A percentile compares a stretch with the other conserved stretches of the same genome.
These are phyloP conservation scores for Callipepla squamata DNA, from an alignment of 2,113 vertebrate species.

Conservation along the genomic window DNA sequence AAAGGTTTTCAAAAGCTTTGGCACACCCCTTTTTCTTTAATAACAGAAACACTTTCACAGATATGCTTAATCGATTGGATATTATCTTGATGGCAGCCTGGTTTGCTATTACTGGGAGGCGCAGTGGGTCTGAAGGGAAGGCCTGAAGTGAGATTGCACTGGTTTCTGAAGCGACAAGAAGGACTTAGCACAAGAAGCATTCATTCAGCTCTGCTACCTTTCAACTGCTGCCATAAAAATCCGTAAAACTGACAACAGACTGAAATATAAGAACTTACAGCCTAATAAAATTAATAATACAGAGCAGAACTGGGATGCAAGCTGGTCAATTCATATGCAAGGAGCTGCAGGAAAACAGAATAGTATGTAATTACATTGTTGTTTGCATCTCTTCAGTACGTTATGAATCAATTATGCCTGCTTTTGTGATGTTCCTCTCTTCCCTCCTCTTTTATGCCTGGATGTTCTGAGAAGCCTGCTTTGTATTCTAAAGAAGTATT, in stretches of 20 bases:
- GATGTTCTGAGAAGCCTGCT: conserved; percentile 64
- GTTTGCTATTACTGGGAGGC: conserved; percentile 41
- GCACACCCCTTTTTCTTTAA: conserved; percentile 1
- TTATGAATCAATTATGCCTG: conserved; percentile 70
- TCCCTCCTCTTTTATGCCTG: conserved; percentile 51
- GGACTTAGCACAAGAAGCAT: background rate
- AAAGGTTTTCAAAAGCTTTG: conserved; percentile 30
- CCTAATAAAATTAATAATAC: conserved; percentile 66
- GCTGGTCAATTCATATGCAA: conserved; percentile 39
- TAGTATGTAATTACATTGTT: conserved; percentile 59
- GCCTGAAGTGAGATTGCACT: background rate
- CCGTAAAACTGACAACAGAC: conserved; percentile 51
- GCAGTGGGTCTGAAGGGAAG: conserved; percentile 16
- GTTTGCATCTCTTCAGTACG: conserved; percentile 61
- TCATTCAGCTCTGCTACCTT: conserved; percentile 52
- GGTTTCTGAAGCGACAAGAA: background rate
- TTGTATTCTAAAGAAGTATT: conserved; percentile 71
- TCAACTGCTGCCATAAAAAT: conserved; percentile 42
- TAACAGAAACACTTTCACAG: conserved; percentile 18
- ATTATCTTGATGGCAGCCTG: background rate
- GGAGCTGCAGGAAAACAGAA: conserved; percentile 32
- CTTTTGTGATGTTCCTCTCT: conserved; percentile 65
- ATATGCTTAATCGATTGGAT: conserved; percentile 15
- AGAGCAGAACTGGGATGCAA: conserved; percentile 43
- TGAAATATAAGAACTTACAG: conserved; percentile 51